Evolutionary conservation across 1,140 invertebrate species (phyloP).

Genomic region (Lepidurus packardi): DNA sequence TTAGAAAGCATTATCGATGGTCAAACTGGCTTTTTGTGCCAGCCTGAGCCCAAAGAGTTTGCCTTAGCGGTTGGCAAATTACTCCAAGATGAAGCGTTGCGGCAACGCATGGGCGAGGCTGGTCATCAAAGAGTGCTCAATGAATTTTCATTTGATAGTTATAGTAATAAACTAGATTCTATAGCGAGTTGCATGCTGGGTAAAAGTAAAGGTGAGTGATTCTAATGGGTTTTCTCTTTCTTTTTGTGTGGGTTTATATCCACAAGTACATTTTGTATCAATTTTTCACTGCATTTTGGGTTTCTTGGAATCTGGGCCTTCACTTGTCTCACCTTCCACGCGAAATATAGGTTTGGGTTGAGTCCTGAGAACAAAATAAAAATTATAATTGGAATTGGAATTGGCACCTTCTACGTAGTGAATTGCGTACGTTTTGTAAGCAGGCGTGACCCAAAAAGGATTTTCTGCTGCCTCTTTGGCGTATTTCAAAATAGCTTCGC

Average conservation of each 20-base stretch:
- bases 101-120: constrained; percentile 59
- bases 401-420: neutral
- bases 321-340: constrained; percentile 44
- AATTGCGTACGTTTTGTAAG: constrained; percentile 60
- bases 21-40: constrained; percentile 84
- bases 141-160: constrained; percentile 73
- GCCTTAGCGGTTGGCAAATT: constrained; percentile 69
- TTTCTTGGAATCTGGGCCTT: constrained; percentile 48
- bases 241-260: too few species aligned
- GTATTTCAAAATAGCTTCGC: constrained; percentile 93
- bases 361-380: constrained; percentile 47
- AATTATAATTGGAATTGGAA: constrained; percentile 12
- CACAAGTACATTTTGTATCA: neutral
- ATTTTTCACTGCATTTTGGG: constrained; percentile 39
- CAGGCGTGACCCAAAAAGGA: constrained; percentile 92
- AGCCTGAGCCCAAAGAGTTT: constrained; percentile 62
- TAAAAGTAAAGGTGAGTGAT: constrained; percentile 3
- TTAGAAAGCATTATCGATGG: constrained; percentile 82
- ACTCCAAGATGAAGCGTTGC: constrained; percentile 50
- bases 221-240: neutral
- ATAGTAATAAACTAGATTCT: constrained; percentile 59
- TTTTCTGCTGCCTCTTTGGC: constrained; percentile 95
- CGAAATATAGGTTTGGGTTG: constrained; percentile 74
- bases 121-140: constrained; percentile 64
- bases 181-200: constrained; percentile 47